Evolutionary conservation across 2,797 vertebrate genomes (phyloP).

Genomic region (Leuciscus waleckii): DNA sequence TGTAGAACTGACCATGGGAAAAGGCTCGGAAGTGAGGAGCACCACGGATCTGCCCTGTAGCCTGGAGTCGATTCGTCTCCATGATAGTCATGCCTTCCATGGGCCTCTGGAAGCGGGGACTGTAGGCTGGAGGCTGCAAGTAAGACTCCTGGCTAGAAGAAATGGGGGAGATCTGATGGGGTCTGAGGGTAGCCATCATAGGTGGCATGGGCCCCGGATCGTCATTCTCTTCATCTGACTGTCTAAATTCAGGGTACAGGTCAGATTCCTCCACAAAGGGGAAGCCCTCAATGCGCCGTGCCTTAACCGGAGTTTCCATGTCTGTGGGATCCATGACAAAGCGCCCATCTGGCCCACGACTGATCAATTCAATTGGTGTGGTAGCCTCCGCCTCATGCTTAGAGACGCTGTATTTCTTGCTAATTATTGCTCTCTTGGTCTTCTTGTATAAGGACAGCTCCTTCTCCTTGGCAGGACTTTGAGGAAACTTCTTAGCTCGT

Average conservation of each 20-base stretch:
- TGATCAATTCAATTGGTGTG: slow-evolving; percentile 90
- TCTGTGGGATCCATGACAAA: slow-evolving; percentile 88
- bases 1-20: slow-evolving; percentile 88
- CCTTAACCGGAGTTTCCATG: slow-evolving; percentile 86
- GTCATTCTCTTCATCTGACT: slow-evolving; percentile 98
- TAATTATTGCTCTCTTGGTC: slow-evolving; percentile 98
- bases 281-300: slow-evolving; percentile 94
- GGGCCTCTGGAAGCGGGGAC: slow-evolving; percentile 93
- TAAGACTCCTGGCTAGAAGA: slow-evolving; percentile 97
- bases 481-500: slow-evolving; percentile 85
- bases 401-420: slow-evolving; percentile 94
- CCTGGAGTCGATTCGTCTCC: slow-evolving; percentile 89
- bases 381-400: slow-evolving; percentile 87
- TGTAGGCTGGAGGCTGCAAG: slow-evolving; percentile 97
- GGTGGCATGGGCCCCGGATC: slow-evolving; percentile 89
- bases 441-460: slow-evolving; percentile 97
- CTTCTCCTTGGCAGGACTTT: slow-evolving; percentile 90
- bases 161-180: slow-evolving; percentile 94
- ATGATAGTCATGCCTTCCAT: slow-evolving; percentile 90
- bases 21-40: slow-evolving; percentile 88
- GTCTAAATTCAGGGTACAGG: slow-evolving; percentile 97
- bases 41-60: slow-evolving; percentile 90
- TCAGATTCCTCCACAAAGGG: slow-evolving; percentile 98
- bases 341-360: slow-evolving; percentile 92
- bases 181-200: slow-evolving; percentile 90